Conservation (phyloP, 35 echinoderm and acorn worm species). For the Apostichopus californicus region DNA sequence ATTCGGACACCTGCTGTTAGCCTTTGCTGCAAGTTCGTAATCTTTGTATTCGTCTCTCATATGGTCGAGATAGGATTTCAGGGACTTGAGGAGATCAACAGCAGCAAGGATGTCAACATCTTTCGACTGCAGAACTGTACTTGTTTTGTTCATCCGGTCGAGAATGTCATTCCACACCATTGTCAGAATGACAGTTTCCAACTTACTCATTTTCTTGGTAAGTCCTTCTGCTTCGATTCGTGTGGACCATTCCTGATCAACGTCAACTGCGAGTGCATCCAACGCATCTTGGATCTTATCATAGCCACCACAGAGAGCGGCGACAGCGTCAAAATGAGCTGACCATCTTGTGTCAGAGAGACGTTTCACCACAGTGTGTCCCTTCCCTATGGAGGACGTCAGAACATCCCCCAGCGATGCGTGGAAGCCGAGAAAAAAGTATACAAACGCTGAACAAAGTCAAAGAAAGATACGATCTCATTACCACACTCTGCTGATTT, state of each 20-base stretch:
- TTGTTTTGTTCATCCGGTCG: neutral
- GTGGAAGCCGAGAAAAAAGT: too few species aligned
- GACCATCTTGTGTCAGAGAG: conserved; percentile 3
- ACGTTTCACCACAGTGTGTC: neutral
- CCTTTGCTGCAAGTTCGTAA: neutral
- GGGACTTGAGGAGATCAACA: neutral
- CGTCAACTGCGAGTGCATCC: neutral
- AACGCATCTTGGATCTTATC: conserved; percentile 3
- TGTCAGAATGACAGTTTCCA: too few species aligned
- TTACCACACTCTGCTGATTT: too few species aligned
- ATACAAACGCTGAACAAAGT: too few species aligned
- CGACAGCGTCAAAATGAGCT: neutral
- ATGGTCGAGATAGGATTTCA: neutral
- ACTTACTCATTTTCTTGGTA: too few species aligned
- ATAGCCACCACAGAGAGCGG: neutral
- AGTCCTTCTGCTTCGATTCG: neutral
- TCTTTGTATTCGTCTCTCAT: neutral
- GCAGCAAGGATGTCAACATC: neutral
- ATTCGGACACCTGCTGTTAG: neutral
- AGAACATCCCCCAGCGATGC: too few species aligned
- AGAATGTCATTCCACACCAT: neutral
- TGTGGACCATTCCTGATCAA: conserved; percentile 2
- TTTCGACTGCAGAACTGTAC: neutral
- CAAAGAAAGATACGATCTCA: too few species aligned
- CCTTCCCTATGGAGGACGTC: neutral